Evolutionary conservation across 30 jellyfish, hydroid and myxozoan species (phyloP), one percentile per base, ranked within the genome.

Genomic region (Hydractinia symbiolongicarpus): DNA sequence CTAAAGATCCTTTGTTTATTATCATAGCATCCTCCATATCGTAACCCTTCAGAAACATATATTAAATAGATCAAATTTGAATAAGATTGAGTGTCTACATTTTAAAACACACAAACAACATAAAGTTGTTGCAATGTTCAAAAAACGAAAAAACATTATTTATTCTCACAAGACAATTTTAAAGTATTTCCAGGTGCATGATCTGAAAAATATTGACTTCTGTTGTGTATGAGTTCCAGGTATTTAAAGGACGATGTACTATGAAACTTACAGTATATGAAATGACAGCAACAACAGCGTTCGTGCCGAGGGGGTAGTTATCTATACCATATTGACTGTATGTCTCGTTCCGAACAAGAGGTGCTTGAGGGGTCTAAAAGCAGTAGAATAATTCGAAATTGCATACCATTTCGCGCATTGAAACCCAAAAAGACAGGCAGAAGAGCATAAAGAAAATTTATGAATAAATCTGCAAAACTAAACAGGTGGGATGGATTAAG

Each of bases 211-310:
- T 30, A 30, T 30, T 30, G 44, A 30, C 2, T 30, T 30, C 44
- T 30, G 44, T 30, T 30, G 44, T 30, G 44, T 30, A 30, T 30
- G 44, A 30, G 44, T 30, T 30, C 44, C 44, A 30, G 44, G 44
- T 30, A 30, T 30, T 30, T 30, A 30, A 30, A 30, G 44, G 44
- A 30, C 2, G 6, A 0, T n/a, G n/a, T 17, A 2, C 9, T 19
- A 73, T 76, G 72, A 9, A 0, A 16, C 94, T 79, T 79, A 93
- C 98, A n/a, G 99, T 94, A 60, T 94, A 94, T 19, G 99, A 94
- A 10, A 94, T 94, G 57, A 94, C 99, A 77, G 99, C 99, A 73
- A 94, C 96, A 67, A 94, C 96, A 66, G 99, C 99, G 86, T 94
- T 94, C 40, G 95, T 85, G 16, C 99, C 99, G 62, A 88, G 94